These are phyloP conservation scores for Drosophila macrospina DNA, from an alignment of 2,888 invertebrate species.

Conservation along the genomic window DNA sequence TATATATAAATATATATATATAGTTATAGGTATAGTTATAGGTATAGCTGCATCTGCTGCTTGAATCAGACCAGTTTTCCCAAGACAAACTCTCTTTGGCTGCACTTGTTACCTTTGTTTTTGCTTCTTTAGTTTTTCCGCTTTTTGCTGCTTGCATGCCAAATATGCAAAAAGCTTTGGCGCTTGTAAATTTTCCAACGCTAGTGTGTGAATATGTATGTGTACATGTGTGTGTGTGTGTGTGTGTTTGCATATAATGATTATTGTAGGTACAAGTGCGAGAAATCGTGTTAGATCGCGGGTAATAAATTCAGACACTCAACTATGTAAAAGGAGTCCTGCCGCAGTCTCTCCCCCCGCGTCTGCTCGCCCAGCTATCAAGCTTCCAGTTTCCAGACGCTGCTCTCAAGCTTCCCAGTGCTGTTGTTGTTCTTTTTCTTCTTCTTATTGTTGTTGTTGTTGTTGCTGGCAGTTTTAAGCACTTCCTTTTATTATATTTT, in stretches of 20 bases:
- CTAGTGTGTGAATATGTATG: conserved; percentile 25
- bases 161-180: conserved; percentile 79
- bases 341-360: conserved; percentile 52
- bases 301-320: conserved; percentile 84
- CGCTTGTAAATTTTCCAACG: conserved; percentile 70
- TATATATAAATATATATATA: conserved; percentile 19
- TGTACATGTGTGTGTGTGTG: conserved; percentile 39
- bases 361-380: conserved; percentile 12
- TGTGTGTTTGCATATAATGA: conserved; percentile 78
- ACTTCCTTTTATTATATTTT: conserved; percentile 80
- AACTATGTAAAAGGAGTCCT: conserved; percentile 79
- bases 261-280: conserved; percentile 84
- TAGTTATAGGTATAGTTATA: conserved; percentile 13
- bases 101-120: conserved; percentile 75
- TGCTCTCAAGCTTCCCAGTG: conserved; percentile 14
- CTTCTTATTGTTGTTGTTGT: conserved; percentile 48
- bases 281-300: conserved; percentile 84
- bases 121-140: conserved; percentile 28
- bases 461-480: conserved; percentile 63
- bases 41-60: conserved; percentile 39
- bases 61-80: conserved; percentile 71
- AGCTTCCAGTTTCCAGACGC: conserved; percentile 15
- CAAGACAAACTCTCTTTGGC: conserved; percentile 39
- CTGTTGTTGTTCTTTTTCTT: conserved; percentile 26
- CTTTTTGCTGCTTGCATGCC: conserved; percentile 62